Evolutionary conservation across 1,140 invertebrate genomes (phyloP), one percentile per base, ranked within the genome.

Genomic region (Akabosia matsudoensis): DNA sequence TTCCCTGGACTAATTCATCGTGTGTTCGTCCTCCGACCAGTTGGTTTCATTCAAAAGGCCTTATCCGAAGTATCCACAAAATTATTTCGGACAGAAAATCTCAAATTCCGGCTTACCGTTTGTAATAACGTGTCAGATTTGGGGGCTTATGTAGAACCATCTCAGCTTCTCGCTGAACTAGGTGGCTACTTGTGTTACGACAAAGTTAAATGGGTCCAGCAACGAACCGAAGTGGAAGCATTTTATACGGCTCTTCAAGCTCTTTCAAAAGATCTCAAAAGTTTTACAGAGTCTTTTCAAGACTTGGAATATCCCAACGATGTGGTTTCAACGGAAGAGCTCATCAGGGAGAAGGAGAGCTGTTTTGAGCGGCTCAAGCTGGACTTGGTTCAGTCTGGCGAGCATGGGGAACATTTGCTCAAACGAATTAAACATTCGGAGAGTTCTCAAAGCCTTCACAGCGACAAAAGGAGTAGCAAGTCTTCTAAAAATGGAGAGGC

Each of bases 161-260:
- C 89, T 82, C 94, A 97, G 85, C 86, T 98, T 76, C 97, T 95
- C 0, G 86, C 90, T 56, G 95, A 97, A 83, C 88, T 98, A 54
- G 94, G 94, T 2, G 97, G 97, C 10, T 88, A 90, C 77, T 87
- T 98, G 73, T 89, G 91, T 33, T 98, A 97, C 86, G 93, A 94
- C 80, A 94, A 98, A 85, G 90, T 93, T 70, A 94, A 97, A 82
- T 99, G 96, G 96, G 96, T 97, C 84, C 92, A 97, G 82, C 95
- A 97, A 84, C 88, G 96, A 89, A 92, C 96, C 85, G 96, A 98
- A 87, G 89, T 97, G 81, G 96, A 97, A 84, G 94, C 96, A 84
- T 98, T 98, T 87, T 96, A 94, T 45, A 90, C 89, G 37, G 90
- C 95, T 84, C 96, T 93, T 73, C 91, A 93, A 83, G 91, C 95